A percentile compares a stretch with the other conserved stretches of the same genome.
Evolutionary conservation across 2,888 invertebrate species (phyloP).

Genomic region (Mimas tiliae): DNA sequence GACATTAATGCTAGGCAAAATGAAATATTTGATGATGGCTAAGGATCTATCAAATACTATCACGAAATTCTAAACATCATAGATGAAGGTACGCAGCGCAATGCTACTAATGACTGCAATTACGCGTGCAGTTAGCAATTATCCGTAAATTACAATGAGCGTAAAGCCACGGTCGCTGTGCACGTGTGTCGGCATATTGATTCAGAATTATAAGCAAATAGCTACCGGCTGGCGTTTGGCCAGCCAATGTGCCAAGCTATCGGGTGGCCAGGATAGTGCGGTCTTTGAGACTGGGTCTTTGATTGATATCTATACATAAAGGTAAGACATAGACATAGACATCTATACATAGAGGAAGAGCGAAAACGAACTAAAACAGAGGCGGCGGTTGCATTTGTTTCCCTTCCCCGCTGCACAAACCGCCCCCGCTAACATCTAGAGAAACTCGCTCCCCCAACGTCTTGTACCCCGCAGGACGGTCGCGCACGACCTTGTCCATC

Average conservation of each 20-base stretch:
- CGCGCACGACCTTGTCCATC: too few relatives aligned
- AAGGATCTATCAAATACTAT: neutral
- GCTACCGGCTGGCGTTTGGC: conserved; percentile 67
- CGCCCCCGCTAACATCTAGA: too few relatives aligned
- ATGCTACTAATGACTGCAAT: neutral
- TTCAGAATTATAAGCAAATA: conserved; percentile 83
- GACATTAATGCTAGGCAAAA: too few relatives aligned
- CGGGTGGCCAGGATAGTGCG: neutral
- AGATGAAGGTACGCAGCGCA: conserved; percentile 7
- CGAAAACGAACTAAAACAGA: too few relatives aligned
- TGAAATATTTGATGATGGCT: neutral
- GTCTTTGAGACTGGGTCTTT: neutral
- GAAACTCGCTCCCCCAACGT: too few relatives aligned
- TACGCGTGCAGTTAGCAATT: conserved; percentile 20
- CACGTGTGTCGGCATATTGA: conserved; percentile 81
- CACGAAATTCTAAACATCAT: neutral
- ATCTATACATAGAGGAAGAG: too few relatives aligned
- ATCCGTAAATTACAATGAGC: conserved; percentile 24
- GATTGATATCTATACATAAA: neutral
- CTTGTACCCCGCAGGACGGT: too few relatives aligned
- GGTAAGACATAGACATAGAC: too few relatives aligned
- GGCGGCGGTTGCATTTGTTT: too few relatives aligned
- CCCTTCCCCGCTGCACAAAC: too few relatives aligned
- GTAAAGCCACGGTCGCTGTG: conserved; percentile 39
- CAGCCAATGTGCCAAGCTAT: conserved; percentile 64